These are phyloP conservation scores for Conistra vaccinii DNA, from an alignment of 2,888 invertebrate genomes.

Conservation along the genomic window DNA sequence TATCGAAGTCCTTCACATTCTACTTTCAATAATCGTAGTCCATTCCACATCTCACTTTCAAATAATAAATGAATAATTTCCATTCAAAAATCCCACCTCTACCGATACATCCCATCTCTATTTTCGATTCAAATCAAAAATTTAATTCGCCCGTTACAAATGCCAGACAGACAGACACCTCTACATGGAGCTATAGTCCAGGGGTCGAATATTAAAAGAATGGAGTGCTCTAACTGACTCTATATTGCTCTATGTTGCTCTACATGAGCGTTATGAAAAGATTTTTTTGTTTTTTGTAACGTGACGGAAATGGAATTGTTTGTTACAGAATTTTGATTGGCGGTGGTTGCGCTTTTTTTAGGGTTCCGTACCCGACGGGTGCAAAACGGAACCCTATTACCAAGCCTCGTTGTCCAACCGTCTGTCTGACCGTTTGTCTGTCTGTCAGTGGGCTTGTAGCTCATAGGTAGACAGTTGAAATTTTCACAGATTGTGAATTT, in stretches of 20 bases:
- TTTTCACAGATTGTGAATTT: too few relatives aligned
- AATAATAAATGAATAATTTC: neutral
- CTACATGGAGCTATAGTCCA: constrained; percentile 18
- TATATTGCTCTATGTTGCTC: constrained; percentile 35
- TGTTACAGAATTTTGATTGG: neutral
- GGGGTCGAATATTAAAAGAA: constrained; percentile 65
- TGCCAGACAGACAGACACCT: constrained; percentile 51
- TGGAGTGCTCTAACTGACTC: constrained; percentile 52
- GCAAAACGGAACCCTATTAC: too few relatives aligned
- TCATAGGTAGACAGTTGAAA: too few relatives aligned
- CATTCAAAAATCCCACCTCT: neutral
- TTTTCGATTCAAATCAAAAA: constrained; percentile 54
- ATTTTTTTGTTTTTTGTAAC: neutral
- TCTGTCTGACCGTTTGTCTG: too few relatives aligned
- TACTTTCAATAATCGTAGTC: too few relatives aligned
- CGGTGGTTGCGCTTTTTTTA: neutral
- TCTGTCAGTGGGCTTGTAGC: too few relatives aligned
- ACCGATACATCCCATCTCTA: constrained; percentile 14
- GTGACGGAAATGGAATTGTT: neutral
- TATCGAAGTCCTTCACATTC: too few relatives aligned
- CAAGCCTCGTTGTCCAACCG: too few relatives aligned
- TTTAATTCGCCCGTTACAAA: constrained; percentile 37
- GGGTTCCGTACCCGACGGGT: too few relatives aligned
- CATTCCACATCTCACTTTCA: too few relatives aligned
- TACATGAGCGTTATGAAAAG: constrained; percentile 24